Conservation (phyloP, 1,140 invertebrate genomes). For the Aphaenogaster ashmeadi region DNA sequence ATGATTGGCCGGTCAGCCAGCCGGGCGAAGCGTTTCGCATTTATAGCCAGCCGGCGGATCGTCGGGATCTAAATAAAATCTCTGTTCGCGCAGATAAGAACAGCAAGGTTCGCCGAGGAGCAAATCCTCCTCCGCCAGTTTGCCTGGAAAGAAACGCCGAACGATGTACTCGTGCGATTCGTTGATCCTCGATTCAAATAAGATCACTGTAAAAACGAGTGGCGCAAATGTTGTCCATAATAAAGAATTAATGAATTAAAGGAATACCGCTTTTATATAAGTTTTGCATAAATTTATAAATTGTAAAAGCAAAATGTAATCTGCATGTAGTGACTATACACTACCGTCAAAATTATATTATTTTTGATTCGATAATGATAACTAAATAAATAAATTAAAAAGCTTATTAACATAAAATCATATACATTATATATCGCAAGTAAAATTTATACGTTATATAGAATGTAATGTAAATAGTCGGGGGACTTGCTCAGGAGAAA, state of each 20-base stretch:
- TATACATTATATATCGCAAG: background rate
- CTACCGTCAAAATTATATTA: background rate
- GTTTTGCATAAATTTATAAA: background rate
- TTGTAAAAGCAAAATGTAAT: background rate
- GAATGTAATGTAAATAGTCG: background rate
- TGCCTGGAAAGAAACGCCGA: slow-evolving; percentile 6
- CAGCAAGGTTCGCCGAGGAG: slow-evolving; percentile 42
- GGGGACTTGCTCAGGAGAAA: background rate
- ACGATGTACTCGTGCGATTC: slow-evolving; percentile 39
- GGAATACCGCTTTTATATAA: too few species aligned
- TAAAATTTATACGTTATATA: background rate
- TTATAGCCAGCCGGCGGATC: slow-evolving; percentile 82
- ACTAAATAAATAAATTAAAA: slow-evolving; percentile 22
- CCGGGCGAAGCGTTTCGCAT: slow-evolving; percentile 80
- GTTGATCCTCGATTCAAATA: background rate
- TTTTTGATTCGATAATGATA: background rate
- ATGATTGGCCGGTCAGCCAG: slow-evolving; percentile 76
- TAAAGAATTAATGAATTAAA: background rate
- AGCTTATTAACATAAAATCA: background rate
- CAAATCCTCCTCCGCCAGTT: slow-evolving; percentile 58
- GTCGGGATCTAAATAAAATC: slow-evolving; percentile 87
- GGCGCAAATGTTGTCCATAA: background rate
- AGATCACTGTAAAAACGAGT: background rate
- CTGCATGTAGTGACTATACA: background rate
- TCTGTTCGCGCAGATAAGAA: slow-evolving; percentile 76